These are phyloP conservation scores for Octonoba sinensis DNA, from an alignment of 2,888 invertebrate species.

Conservation along the genomic window DNA sequence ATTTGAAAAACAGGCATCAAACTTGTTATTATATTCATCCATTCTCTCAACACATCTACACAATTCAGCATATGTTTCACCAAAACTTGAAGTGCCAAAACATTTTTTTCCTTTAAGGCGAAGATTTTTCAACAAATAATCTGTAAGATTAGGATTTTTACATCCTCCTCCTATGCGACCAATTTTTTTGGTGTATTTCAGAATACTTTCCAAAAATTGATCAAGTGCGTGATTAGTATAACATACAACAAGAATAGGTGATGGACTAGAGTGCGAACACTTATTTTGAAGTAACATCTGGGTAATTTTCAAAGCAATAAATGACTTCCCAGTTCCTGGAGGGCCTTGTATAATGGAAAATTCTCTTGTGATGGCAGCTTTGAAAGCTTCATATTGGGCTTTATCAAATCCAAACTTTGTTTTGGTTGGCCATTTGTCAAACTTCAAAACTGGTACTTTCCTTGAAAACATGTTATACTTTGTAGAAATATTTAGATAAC, in stretches of 20 bases:
- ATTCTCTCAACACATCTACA: no score
- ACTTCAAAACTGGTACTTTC: constrained; percentile 32
- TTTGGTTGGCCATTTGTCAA: constrained; percentile 73
- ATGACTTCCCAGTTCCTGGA: constrained; percentile 90
- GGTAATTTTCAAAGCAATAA: constrained; percentile 82
- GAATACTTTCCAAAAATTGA: constrained; percentile 83
- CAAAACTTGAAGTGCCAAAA: no score
- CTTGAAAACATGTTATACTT: constrained; percentile 32
- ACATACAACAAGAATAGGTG: constrained; percentile 82
- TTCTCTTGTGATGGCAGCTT: constrained; percentile 79
- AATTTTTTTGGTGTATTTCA: constrained; percentile 76
- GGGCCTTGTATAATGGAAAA: constrained; percentile 77
- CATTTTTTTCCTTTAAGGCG: no score
- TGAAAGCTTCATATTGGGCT: constrained; percentile 75
- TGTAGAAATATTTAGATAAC: constrained; percentile 69
- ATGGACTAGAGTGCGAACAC: constrained; percentile 69
- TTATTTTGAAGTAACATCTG: constrained; percentile 75
- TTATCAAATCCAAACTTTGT: constrained; percentile 75
- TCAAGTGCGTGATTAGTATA: constrained; percentile 90
- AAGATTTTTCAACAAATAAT: constrained; percentile 19
- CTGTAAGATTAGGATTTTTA: constrained; percentile 75
- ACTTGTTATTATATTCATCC: constrained; percentile 1
- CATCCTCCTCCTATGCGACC: constrained; percentile 81
- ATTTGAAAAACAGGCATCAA: not conserved
- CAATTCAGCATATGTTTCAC: constrained; percentile 14